Evolutionary conservation across 2,888 invertebrate genomes (phyloP).

Genomic region (Drosophila nr. perissopoda): DNA sequence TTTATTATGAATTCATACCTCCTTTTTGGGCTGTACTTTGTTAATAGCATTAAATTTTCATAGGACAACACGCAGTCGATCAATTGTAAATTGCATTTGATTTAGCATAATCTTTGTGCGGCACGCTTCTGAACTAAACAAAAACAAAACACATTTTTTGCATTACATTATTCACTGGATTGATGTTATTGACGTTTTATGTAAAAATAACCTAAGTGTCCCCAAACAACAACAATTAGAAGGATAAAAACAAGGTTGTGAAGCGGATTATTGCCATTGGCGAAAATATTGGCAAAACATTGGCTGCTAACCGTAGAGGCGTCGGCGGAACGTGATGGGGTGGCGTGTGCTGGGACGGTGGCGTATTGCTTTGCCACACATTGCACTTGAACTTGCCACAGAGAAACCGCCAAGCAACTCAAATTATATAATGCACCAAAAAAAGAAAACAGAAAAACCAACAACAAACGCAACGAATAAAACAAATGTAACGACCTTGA

Average conservation of each 20-base stretch:
- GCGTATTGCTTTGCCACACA: conserved; percentile 31
- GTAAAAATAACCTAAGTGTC: conserved; percentile 53
- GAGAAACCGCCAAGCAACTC: conserved; percentile 65
- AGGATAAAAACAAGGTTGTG: conserved; percentile 22
- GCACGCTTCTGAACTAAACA: conserved; percentile 15
- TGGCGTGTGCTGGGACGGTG: not conserved
- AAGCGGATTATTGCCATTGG: conserved; percentile 64
- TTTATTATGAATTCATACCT: not conserved
- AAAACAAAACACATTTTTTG: conserved; percentile 11
- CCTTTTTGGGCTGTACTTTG: not conserved
- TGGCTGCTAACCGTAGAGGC: conserved; percentile 51
- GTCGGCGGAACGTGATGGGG: not conserved
- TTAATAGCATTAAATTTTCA: not conserved
- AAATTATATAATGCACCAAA: conserved; percentile 70
- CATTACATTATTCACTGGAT: conserved; percentile 40
- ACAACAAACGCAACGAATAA: conserved; percentile 56
- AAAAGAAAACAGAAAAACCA: conserved; percentile 25
- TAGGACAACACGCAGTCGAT: conserved; percentile 8
- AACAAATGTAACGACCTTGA: conserved; percentile 77
- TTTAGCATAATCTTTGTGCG: not conserved
- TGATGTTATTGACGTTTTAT: conserved; percentile 42
- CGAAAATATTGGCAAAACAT: conserved; percentile 79
- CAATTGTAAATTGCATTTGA: not conserved
- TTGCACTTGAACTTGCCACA: conserved; percentile 78
- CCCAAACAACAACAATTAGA: conserved; percentile 13